These are phyloP conservation scores for Botia kubotai DNA, from an alignment of 2,797 vertebrate species.

Conservation along the genomic window DNA sequence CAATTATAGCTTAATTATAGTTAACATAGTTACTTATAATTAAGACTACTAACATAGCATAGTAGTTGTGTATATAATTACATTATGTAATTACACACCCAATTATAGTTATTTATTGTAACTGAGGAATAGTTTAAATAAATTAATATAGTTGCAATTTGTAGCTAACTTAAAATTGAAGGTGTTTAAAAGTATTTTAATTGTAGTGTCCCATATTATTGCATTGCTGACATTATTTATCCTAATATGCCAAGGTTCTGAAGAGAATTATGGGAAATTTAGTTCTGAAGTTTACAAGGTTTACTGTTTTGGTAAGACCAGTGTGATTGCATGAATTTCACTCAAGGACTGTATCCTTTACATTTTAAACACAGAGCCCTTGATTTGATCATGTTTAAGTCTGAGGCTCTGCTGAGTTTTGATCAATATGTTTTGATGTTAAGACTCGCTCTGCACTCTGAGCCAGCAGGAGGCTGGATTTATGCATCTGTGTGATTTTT, in stretches of 20 bases:
- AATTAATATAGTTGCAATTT: background rate
- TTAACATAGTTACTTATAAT: no score
- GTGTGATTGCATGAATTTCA: background rate
- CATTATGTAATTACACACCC: no score
- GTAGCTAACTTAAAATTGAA: background rate
- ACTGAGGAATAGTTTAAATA: background rate
- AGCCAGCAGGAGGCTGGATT: background rate
- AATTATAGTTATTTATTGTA: background rate
- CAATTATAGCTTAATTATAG: background rate
- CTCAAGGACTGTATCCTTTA: conserved; percentile 25
- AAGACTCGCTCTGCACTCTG: background rate
- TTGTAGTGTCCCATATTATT: background rate
- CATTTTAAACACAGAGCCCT: conserved; percentile 21
- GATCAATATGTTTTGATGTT: conserved; percentile 26
- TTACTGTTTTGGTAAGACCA: background rate
- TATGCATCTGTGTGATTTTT: background rate
- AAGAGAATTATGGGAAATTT: background rate
- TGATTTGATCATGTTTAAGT: conserved; percentile 2
- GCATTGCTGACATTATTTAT: background rate
- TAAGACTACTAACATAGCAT: no score
- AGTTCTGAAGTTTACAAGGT: background rate
- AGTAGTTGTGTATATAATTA: no score
- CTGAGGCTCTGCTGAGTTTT: background rate
- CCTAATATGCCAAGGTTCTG: background rate
- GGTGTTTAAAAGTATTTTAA: conserved; percentile 19